Evolutionary conservation across 2,113 vertebrate species (phyloP).

Genomic region (Acrocephalus kingi): DNA sequence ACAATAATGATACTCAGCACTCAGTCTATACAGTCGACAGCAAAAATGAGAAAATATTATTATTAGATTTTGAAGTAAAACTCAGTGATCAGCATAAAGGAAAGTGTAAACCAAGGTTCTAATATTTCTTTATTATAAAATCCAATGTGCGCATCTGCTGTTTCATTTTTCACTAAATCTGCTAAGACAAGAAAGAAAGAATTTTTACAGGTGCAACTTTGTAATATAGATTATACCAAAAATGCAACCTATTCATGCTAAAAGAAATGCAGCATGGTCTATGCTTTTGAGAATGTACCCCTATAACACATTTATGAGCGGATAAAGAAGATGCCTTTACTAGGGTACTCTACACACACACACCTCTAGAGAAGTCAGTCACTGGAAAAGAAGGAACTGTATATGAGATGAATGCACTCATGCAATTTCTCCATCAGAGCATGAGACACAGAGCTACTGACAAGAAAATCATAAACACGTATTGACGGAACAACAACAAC

Average conservation of each 20-base stretch:
- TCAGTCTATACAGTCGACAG: not conserved
- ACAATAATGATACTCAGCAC: not conserved
- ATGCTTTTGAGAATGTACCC: not conserved
- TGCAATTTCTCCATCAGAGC: not conserved
- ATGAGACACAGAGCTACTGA: not conserved
- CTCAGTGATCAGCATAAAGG: not conserved
- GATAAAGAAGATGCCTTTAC: not conserved
- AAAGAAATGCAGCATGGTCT: not conserved
- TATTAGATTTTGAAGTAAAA: not conserved
- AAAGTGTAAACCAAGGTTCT: not conserved
- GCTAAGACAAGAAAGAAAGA: not conserved
- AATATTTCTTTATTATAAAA: not conserved
- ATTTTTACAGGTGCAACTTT: not conserved
- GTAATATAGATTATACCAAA: not conserved
- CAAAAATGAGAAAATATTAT: not conserved
- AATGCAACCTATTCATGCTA: not conserved
- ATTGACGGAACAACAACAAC: not conserved
- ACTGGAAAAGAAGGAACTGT: not conserved
- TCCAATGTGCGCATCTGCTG: not conserved
- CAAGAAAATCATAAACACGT: not conserved
- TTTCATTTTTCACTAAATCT: not conserved
- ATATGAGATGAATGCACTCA: fast-evolving
- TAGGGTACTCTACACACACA: not conserved
- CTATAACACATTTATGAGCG: not conserved
- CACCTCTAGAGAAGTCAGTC: not conserved